These are phyloP conservation scores for Rapana venosa DNA, from an alignment of 2,888 invertebrate genomes.

Conservation along the genomic window DNA sequence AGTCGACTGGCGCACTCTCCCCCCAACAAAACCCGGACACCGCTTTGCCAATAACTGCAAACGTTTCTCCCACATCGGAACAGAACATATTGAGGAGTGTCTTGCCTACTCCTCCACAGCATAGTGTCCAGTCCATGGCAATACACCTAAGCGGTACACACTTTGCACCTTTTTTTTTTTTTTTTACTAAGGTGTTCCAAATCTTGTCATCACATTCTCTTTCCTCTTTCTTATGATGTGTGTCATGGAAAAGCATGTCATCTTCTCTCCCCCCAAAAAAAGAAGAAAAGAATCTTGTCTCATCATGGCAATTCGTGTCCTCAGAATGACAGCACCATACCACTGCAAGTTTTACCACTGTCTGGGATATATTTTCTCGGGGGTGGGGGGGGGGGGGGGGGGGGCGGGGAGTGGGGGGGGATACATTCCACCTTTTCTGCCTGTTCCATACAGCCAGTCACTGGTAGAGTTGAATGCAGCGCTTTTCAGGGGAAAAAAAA, in stretches of 20 bases:
- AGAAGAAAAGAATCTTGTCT: not conserved
- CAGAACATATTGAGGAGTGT: too few relatives aligned
- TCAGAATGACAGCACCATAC: not conserved
- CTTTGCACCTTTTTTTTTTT: not conserved
- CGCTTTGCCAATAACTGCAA: too few relatives aligned
- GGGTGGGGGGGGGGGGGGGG: too few relatives aligned
- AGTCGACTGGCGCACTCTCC: too few relatives aligned
- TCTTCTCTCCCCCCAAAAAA: not conserved
- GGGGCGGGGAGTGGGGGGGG: too few relatives aligned
- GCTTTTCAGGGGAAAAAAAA: not conserved
- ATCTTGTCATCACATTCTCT: not conserved
- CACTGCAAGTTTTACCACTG: not conserved
- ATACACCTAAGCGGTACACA: not conserved
- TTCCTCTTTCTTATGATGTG: not conserved
- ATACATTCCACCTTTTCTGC: not conserved
- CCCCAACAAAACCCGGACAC: too few relatives aligned
- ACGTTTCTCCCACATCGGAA: too few relatives aligned
- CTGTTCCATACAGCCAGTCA: too few relatives aligned
- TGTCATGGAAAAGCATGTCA: not conserved
- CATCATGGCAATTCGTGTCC: not conserved
- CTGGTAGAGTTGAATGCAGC: not conserved
- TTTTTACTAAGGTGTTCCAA: not conserved
- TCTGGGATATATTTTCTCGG: not conserved
- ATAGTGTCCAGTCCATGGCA: too few relatives aligned
- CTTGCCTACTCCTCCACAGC: too few relatives aligned